Conservation (phyloP, 2,797 vertebrate species). For the Picus viridis region DNA sequence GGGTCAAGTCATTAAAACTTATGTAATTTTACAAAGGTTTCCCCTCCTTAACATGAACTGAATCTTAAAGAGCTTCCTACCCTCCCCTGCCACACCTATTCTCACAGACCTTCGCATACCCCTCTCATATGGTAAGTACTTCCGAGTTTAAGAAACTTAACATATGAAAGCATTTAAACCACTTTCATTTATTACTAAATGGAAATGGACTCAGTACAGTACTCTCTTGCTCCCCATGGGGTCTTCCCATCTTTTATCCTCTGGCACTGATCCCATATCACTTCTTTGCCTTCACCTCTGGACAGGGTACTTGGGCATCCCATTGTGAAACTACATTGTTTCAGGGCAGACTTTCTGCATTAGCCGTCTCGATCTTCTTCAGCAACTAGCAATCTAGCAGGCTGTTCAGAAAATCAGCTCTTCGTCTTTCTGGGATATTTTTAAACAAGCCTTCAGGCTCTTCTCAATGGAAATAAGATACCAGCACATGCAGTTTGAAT, state of each 20-base stretch:
- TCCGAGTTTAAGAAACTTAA: neutral
- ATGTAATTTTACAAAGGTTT: neutral
- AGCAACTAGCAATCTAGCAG: neutral
- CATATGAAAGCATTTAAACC: neutral
- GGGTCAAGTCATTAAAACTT: conserved; percentile 38
- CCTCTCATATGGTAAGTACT: neutral
- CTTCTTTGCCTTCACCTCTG: neutral
- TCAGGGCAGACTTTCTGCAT: neutral
- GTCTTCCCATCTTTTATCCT: neutral
- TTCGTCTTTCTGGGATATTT: conserved; percentile 13
- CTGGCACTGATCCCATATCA: neutral
- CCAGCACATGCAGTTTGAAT: neutral
- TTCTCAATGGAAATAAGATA: conserved; percentile 19
- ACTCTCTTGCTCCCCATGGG: neutral
- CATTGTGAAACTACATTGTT: neutral
- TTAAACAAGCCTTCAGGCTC: conserved; percentile 24
- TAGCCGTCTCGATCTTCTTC: neutral
- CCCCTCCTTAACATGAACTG: neutral
- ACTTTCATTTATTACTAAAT: neutral
- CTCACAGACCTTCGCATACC: neutral
- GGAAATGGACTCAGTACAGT: neutral
- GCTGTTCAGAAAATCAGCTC: neutral
- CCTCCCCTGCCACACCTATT: neutral
- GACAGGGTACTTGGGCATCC: neutral
- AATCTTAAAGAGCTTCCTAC: neutral